phyloP scores from a whole-genome alignment of 1,140 invertebrate genomes.

The Procambarus clarkii region DNA sequence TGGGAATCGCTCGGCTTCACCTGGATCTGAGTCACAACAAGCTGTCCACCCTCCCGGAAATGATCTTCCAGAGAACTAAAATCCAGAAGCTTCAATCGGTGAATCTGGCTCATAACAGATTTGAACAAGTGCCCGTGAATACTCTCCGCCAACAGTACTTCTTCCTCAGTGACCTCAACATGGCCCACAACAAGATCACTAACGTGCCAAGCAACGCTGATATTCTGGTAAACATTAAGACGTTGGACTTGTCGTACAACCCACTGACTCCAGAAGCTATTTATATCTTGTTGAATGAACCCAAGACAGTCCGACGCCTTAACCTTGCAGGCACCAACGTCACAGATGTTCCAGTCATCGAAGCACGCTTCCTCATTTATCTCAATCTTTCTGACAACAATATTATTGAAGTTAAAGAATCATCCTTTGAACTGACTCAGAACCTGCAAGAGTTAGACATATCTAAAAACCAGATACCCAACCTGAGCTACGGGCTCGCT shows the following conservation, averaged over 20 bases:
- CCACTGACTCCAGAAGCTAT: conserved; percentile 85
- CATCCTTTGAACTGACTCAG: conserved; percentile 85
- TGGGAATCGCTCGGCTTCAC: conserved; percentile 86
- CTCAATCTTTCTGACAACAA: conserved; percentile 90
- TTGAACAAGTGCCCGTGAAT: conserved; percentile 86
- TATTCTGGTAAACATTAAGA: conserved; percentile 91
- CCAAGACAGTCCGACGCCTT: conserved; percentile 88
- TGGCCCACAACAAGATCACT: conserved; percentile 86
- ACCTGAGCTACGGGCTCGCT: conserved; percentile 77
- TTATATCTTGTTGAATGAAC: conserved; percentile 87
- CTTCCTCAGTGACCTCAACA: conserved; percentile 86
- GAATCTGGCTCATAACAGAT: conserved; percentile 86
- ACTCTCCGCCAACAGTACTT: conserved; percentile 88
- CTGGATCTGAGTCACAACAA: conserved; percentile 86
- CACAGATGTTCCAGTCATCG: conserved; percentile 80
- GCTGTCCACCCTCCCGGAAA: conserved; percentile 85
- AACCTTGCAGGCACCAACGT: conserved; percentile 89
- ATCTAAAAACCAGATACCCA: conserved; percentile 84
- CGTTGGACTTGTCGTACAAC: conserved; percentile 90
- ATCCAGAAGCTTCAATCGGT: conserved; percentile 88
- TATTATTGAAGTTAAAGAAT: conserved; percentile 81
- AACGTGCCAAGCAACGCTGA: conserved; percentile 89
- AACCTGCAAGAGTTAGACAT: conserved; percentile 87
- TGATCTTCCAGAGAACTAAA: conserved; percentile 87
- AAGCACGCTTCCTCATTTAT: conserved; percentile 89